Evolutionary conservation across 2,797 vertebrate species (phyloP).

Genomic region (Brachyalestes nurse): DNA sequence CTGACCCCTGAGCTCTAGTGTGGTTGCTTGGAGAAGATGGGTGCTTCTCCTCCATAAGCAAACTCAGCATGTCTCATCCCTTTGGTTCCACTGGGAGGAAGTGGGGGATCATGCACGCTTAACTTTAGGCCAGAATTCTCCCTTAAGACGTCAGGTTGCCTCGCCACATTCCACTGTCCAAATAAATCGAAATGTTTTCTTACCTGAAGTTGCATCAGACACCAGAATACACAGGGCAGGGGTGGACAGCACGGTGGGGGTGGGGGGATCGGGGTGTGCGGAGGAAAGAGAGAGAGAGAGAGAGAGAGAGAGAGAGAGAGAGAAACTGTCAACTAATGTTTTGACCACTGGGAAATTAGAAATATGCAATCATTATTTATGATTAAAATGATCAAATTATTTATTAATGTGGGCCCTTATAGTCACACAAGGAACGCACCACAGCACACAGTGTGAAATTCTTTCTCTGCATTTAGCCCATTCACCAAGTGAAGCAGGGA

Average conservation of each 20-base stretch:
- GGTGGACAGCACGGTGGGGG: background rate
- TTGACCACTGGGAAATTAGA: background rate
- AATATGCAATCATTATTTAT: background rate
- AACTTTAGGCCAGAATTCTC: background rate
- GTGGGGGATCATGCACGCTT: too few species aligned
- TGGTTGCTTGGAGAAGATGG: too few species aligned
- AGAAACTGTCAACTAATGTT: background rate
- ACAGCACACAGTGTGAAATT: too few species aligned
- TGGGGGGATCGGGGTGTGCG: too few species aligned
- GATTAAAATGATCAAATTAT: too few species aligned
- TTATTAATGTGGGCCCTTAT: too few species aligned
- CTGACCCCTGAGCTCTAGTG: too few species aligned
- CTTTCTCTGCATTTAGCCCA: too few species aligned
- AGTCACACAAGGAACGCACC: too few species aligned
- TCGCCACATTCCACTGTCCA: background rate
- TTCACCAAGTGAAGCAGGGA: too few species aligned
- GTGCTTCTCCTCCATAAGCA: background rate
- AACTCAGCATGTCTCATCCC: background rate
- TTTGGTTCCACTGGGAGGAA: too few species aligned
- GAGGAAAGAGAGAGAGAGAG: conserved; percentile 17
- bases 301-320: background rate
- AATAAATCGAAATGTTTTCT: conserved; percentile 29
- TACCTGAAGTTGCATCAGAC: conserved; percentile 43
- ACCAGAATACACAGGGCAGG: background rate
- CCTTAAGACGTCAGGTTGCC: background rate